Evolutionary conservation across 2,888 invertebrate genomes (phyloP), one percentile per base, ranked within the genome.

Genomic region (Ferdinandea cuprea): DNA sequence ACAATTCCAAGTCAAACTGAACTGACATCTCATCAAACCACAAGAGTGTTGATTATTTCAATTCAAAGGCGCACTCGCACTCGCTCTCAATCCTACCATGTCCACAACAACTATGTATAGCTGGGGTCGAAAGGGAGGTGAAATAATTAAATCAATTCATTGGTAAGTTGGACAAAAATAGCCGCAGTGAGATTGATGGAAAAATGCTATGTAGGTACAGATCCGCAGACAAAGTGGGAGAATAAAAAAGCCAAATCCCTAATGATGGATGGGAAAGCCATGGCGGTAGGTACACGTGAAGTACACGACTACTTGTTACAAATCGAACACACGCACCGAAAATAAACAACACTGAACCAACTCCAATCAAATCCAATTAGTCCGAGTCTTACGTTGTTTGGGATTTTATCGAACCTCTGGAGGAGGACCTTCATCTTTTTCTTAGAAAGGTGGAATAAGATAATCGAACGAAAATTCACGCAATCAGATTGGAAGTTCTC

Each of bases 101-200:
- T n/a, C n/a, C n/a, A n/a, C n/a, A n/a, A n/a, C n/a, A n/a, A n/a
- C n/a, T n/a, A n/a, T n/a, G n/a, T n/a, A 0, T 30, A 13, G 11
- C 3, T 8, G 7, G 17, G 42, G 50, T 44, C n/a, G 37, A 25
- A 46, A 65, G 69, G 59, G 32, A 46, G 69, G 69, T 65, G 32
- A 59, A 65, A 81, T 81, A 81, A 76, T 81, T 76, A 76, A 81
- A 81, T 74, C 80, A 80, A 80, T 80, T 80, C 74, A 80, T 65
- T 65, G 74, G 50, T 52, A 74, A 65, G 50, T 50, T n/a, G n/a
- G n/a, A 74, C 37, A 59, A 71, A 69, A 76, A 69, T 76, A 69
- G 76, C 80, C 80, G n/a, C n/a, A 7, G 46, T 59, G 61, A 52
- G 69, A 65, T 71, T 76, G 63, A 81, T 69, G 21, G 37, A 37